Evolutionary conservation across 1,140 invertebrate species (phyloP), one percentile per base, ranked within the genome.

Genomic region (Drosophila yakuba): DNA sequence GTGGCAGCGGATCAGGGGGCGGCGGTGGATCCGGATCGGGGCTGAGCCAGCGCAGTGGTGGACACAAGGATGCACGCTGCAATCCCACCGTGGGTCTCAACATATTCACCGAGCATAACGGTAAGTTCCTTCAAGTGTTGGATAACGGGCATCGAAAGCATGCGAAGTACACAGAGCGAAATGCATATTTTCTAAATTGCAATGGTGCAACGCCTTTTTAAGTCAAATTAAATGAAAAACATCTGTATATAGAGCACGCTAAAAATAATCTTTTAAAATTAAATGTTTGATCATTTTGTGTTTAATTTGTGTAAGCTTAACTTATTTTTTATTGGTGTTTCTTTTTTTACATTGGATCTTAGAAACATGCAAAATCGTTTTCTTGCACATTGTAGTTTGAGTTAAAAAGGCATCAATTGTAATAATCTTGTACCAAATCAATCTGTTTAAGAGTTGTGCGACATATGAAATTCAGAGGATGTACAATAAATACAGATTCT

Each of bases 51-150:
- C 69, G 80, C 94, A 90, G 94, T 94, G 75, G 57, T 78, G 94
- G 95, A 77, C 94, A 95, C 61, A 97, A 96, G 93, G 96, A 96
- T 94, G 95, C 95, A 88, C 95, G 96, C 90, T 86, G 90, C 59
- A 84, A 89, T 80, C 94, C 95, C 82, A 67, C 80, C 55, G 95
- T 96, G 83, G 96, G 96, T 83, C 95, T 96, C 57, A 98, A 98
- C 93, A 97, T 98, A 91, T 98, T 97, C 93, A 97, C 96, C 45
- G 97, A 97, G 94, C 97, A 98, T 92, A 97, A 96, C 93, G 97
- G 97, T 97, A 78, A 93, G 94, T 93, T 32, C 32, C 32, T 32
- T 39, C 47, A 36, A 51, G 48, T 51, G 25, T 28, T 51, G 48
- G 25, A n/a, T 35, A 51, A 38, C 45, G 15, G 51, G 41, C n/a